Base-by-base conservation (phyloP, 92 coral and sea anemone species). In the Actinernus sp. region DNA sequence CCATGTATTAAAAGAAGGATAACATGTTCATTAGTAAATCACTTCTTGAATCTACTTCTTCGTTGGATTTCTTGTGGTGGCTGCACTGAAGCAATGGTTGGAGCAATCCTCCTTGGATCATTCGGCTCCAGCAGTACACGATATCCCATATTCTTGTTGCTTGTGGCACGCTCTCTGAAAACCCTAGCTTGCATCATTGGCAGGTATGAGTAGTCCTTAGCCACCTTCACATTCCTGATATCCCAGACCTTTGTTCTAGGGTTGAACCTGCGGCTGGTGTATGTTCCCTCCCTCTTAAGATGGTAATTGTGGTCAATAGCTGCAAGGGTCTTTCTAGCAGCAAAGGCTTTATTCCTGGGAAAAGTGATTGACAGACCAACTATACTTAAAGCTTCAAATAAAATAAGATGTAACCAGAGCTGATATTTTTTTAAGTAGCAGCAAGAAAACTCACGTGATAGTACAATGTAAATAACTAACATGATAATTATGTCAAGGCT, bases 1-100 rank as follows among this genome's bases (percentile, higher is more conserved):
- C n/a, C n/a, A n/a, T n/a, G n/a, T n/a, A n/a, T n/a, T n/a, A n/a
- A n/a, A n/a, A n/a, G n/a, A n/a, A n/a, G n/a, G n/a, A n/a, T n/a
- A n/a, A n/a, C n/a, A n/a, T n/a, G n/a, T n/a, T n/a, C n/a, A n/a
- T n/a, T n/a, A n/a, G n/a, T n/a, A n/a, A n/a, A n/a, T n/a, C n/a
- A n/a, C n/a, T n/a, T n/a, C n/a, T n/a, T n/a, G n/a, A n/a, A n/a
- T n/a, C n/a, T n/a, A n/a, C n/a, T n/a, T n/a, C n/a, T n/a, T n/a
- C n/a, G n/a, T n/a, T n/a, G n/a, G n/a, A n/a, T n/a, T n/a, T n/a
- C n/a, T n/a, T n/a, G n/a, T n/a, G n/a, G n/a, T n/a, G n/a, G n/a
- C n/a, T n/a, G n/a, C n/a, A n/a, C n/a, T n/a, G n/a, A n/a, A n/a
- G 59, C 72, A 49, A 64, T 64, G 24, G 72, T 64, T 12, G 47